Percentiles rank a stretch among this genome's conserved stretches.
Evolutionary conservation across 2,113 vertebrate genomes (phyloP).

Genomic region (Apodemus speciosus): DNA sequence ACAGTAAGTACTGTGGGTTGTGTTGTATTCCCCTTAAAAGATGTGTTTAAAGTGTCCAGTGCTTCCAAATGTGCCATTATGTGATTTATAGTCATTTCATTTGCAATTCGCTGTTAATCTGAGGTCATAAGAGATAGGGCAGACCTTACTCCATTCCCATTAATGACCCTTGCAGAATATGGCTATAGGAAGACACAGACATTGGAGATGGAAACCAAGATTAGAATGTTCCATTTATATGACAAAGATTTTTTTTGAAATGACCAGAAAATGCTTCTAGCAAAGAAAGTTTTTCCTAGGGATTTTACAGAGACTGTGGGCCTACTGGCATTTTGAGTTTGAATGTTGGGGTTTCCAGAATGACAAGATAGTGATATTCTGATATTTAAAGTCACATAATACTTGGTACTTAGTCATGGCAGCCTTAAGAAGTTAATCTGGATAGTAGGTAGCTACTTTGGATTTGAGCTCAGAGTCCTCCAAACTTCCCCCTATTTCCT

Average conservation of each 20-base stretch:
- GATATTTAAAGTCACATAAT: slow-evolving; percentile 32
- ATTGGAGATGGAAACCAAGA: not conserved
- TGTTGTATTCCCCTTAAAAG: not conserved
- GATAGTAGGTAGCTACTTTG: slow-evolving; percentile 5
- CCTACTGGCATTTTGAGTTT: not conserved
- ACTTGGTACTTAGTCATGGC: not conserved
- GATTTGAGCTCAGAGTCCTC: not conserved
- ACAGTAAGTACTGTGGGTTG: slow-evolving; percentile 17
- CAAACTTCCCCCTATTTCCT: not conserved
- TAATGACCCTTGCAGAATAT: slow-evolving; percentile 5
- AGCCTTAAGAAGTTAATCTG: slow-evolving; percentile 38
- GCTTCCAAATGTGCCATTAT: slow-evolving; percentile 15
- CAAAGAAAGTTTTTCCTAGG: not conserved
- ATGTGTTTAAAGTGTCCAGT: not conserved
- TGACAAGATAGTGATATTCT: not conserved
- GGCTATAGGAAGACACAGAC: slow-evolving; percentile 27
- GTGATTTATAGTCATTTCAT: slow-evolving; percentile 4
- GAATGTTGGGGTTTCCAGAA: slow-evolving; percentile 8
- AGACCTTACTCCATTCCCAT: not conserved
- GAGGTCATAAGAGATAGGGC: not conserved
- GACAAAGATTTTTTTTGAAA: not conserved
- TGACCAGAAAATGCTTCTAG: not conserved
- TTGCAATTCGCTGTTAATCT: slow-evolving; percentile 28
- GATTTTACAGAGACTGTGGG: slow-evolving; percentile 19
- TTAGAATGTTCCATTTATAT: not conserved